These are phyloP conservation scores for Brachionus plicatilis DNA, from an alignment of 1,140 invertebrate genomes.

Conservation along the genomic window DNA sequence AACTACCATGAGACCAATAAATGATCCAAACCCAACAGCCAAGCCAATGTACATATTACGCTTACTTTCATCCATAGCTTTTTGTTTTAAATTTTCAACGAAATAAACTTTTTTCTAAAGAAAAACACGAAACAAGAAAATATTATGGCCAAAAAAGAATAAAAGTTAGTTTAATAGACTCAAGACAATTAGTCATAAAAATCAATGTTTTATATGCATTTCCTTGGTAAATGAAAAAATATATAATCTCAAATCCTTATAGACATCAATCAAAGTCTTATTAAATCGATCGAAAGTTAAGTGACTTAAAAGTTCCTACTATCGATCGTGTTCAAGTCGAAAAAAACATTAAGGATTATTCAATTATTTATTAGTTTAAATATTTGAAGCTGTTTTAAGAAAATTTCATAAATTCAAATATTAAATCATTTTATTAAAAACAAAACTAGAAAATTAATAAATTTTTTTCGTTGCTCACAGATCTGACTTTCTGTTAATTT, in stretches of 20 bases:
- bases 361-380: constrained; percentile 29
- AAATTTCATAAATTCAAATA: constrained; percentile 4
- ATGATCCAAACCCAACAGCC: background rate
- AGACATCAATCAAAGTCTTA: background rate
- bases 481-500: constrained; percentile 67
- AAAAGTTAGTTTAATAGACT: background rate
- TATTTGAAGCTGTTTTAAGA: background rate
- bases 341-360: constrained; percentile 15
- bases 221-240: background rate
- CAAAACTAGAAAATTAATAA: constrained; percentile 3
- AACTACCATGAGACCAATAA: constrained; percentile 10
- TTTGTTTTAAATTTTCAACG: background rate
- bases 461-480: constrained; percentile 49
- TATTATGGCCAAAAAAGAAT: background rate
- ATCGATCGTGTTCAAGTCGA: background rate
- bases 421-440: constrained; percentile 28
- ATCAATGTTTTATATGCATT: background rate
- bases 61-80: constrained; percentile 33
- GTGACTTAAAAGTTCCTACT: background rate
- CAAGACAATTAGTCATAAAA: constrained; percentile 6
- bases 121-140: background rate
- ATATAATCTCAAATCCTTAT: background rate
- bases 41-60: constrained; percentile 30
- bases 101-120: too few species aligned
- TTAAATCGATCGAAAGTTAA: constrained; percentile 1